A percentile compares a stretch with the other conserved stretches of the same genome.
phyloP scores from a whole-genome alignment of 2,797 vertebrate genomes.

The Chiloscyllium punctatum region DNA sequence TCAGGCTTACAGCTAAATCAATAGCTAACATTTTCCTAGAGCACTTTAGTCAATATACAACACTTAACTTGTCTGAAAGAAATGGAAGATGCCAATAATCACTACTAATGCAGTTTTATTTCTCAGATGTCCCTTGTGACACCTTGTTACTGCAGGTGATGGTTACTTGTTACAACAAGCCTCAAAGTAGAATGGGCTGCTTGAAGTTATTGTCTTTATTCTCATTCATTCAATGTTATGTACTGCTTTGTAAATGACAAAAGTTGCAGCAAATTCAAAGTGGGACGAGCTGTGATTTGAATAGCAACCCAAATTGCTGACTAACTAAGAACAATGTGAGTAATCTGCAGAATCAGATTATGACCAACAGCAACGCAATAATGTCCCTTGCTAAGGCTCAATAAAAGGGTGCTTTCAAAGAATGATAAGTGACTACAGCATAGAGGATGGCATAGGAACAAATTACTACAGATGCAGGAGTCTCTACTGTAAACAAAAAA shows the following conservation, averaged over 20 bases:
- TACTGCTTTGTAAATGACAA: background rate
- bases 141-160: conserved; percentile 41
- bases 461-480: too few species aligned
- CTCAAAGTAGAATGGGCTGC: conserved; percentile 28
- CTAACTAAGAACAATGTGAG: background rate
- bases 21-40: conserved; percentile 59
- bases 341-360: background rate
- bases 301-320: background rate
- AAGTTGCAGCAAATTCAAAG: background rate
- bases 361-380: background rate
- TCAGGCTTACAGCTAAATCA: conserved; percentile 52
- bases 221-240: conserved; percentile 13
- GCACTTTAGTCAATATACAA: conserved; percentile 60
- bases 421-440: background rate
- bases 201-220: conserved; percentile 46
- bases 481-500: too few species aligned
- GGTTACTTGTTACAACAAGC: conserved; percentile 8
- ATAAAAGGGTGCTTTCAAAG: background rate
- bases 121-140: conserved; percentile 37
- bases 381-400: background rate
- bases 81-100: conserved; percentile 60
- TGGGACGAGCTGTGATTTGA: background rate
- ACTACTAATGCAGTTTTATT: conserved; percentile 34
- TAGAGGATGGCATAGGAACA: background rate
- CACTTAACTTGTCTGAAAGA: conserved; percentile 59